Percentiles rank a stretch among this genome's conserved stretches.
Evolutionary conservation across 2,888 invertebrate species (phyloP).

Genomic region (Catocala fraxini): DNA sequence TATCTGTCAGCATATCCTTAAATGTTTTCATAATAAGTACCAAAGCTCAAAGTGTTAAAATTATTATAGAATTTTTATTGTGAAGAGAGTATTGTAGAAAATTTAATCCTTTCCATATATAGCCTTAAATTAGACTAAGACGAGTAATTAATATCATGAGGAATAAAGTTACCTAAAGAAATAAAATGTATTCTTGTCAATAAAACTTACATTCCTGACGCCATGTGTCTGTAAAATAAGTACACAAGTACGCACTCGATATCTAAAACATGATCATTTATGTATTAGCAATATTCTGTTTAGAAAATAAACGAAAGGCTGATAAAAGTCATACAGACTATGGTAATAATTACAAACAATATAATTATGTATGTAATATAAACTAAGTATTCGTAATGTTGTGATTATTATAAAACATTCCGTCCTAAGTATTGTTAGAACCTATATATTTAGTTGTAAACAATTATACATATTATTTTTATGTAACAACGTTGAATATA

Average conservation of each 20-base stretch:
- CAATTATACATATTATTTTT: constrained; percentile 41
- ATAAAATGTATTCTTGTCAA: too few relatives aligned
- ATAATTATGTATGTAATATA: constrained; percentile 8
- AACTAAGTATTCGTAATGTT: constrained; percentile 42
- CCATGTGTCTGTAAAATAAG: constrained; percentile 14
- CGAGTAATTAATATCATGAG: constrained; percentile 12
- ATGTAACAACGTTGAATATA: constrained; percentile 42
- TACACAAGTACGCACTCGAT: constrained; percentile 15
- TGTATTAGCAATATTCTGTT: constrained; percentile 3
- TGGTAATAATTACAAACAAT: constrained; percentile 8
- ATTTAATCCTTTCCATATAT: constrained; percentile 24
- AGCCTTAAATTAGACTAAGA: constrained; percentile 17
- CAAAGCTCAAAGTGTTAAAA: constrained; percentile 57
- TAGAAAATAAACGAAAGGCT: constrained; percentile 26
- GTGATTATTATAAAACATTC: constrained; percentile 53
- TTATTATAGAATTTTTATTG: constrained; percentile 40
- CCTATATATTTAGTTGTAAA: constrained; percentile 27
- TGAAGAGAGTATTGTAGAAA: constrained; percentile 18
- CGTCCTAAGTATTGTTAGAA: constrained; percentile 47
- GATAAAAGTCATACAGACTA: constrained; percentile 19
- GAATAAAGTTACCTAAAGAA: constrained; percentile 23
- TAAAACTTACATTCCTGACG: neutral
- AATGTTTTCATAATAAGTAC: constrained; percentile 45
- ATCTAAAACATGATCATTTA: too few relatives aligned
- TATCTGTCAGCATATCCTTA: constrained; percentile 13